Base-by-base conservation (phyloP, 1,140 invertebrate species). In the Bombus turneri region DNA sequence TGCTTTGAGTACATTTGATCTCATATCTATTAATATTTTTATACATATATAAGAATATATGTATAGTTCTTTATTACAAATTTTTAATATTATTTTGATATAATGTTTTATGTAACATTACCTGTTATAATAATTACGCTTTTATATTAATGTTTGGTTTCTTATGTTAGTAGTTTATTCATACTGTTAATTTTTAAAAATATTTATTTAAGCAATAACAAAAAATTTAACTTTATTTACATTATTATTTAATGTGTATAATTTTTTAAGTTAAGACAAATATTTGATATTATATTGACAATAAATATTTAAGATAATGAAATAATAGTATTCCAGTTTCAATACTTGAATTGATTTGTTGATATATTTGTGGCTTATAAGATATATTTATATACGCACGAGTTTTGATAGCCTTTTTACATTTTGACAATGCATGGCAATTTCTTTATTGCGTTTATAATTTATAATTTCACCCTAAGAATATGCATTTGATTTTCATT, bases 381-480 rank as follows among this genome's bases (percentile, higher is more conserved):
- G 0, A 68, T 53, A 66, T 34, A 77, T 41, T n/a, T 34, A 53
- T 41, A 53, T 71, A 13, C 37, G 6, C 12, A 77, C 62, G 37
- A 15, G n/a, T 85, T 80, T 73, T 34, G 53, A 53, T 64, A 43
- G 22, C 47, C 47, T 81, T 74, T 57, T 25, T 34, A 9, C 74
- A 18, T 28, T 79, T 68, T 18, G 66, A 85, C 37, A n/a, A 3
- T 89, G 86, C 69, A 87, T 83, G 77, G 64, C n/a, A 74, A 74
- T 66, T 57, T 82, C n/a, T 78, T 81, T 77, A 77, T 64, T 87
- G 41, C 72, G 74, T 69, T 80, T 64, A 69, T 37, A 57, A 83
- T 72, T 88, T 68, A 18, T 41, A 75, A 72, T 83, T 89, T 80
- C 72, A 59, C 31, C 77, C 28, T 25, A 43, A 77, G 71, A 62